Evolutionary conservation across 2,113 vertebrate genomes (phyloP), one percentile per base, ranked within the genome.

Genomic region (Motacilla tschutschensis): DNA sequence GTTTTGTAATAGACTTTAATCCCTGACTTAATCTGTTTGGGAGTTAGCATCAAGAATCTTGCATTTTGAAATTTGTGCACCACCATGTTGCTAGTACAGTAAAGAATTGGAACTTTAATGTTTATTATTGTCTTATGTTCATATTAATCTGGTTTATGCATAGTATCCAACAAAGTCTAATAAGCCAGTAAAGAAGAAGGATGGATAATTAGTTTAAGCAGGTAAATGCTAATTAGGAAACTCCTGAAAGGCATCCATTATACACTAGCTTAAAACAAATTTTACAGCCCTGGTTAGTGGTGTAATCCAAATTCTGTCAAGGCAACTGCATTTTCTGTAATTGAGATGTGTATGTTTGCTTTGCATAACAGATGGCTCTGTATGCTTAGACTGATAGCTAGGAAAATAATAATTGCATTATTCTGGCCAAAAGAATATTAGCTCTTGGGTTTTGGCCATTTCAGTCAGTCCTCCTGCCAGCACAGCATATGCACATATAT

Each of bases 361-460:
- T 98, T 97, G 97, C 96, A 97, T 97, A 98, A 98, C 98, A 99
- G 98, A 99, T 99, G 98, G 98, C 98, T 98, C 97, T 98, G 98
- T 98, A 97, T 98, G 98, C 98, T 98, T 98, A 98, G 98, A 98
- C 98, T 98, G 98, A 99, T 99, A 98, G 98, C 98, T 98, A 98
- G 98, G 98, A 99, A 99, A 99, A 99, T 99, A 99, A 99, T 99
- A 98, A 99, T 98, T 98, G 98, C 98, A 97, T 98, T 98, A 98
- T 98, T 98, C 97, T 96, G 95, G 98, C 98, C 98, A 99, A 98
- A 98, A 98, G 97, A 98, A 98, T 99, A 99, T 99, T 99, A 99
- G 98, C 98, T 98, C 98, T 98, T 99, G 98, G 98, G 99, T 97
- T 97, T 96, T 94, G 96, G 98, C 99, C 98, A 97, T 97, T 96